phyloP scores from a whole-genome alignment of 2,797 vertebrate genomes.

The Linurgus olivaceus region DNA sequence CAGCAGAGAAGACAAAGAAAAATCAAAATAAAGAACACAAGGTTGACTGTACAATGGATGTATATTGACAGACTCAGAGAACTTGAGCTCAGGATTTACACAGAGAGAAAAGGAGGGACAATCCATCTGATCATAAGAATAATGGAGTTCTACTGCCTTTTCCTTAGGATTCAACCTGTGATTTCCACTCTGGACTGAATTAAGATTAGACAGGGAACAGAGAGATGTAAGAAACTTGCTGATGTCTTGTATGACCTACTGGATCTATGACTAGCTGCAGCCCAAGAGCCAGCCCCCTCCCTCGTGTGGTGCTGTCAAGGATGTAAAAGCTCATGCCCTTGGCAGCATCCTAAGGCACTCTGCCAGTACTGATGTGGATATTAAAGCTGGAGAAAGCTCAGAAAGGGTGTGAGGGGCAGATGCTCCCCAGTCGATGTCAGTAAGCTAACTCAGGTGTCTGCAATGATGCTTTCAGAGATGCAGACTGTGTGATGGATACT shows the following conservation, averaged over 20 bases:
- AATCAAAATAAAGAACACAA: neutral
- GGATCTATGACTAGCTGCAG: neutral
- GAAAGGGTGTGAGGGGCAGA: neutral
- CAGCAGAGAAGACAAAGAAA: neutral
- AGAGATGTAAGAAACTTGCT: neutral
- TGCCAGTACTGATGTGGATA: neutral
- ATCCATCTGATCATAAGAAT: neutral
- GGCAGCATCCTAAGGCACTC: neutral
- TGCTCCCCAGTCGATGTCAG: neutral
- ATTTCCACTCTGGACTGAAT: neutral
- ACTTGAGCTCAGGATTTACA: neutral
- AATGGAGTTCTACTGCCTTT: neutral
- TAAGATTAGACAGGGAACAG: neutral
- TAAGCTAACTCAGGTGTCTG: neutral
- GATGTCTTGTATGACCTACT: neutral
- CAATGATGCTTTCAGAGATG: neutral
- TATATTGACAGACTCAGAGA: neutral
- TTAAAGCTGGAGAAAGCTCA: neutral
- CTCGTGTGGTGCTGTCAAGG: rapidly evolving
- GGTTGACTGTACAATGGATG: neutral
- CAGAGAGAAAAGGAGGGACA: neutral
- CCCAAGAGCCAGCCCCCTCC: neutral
- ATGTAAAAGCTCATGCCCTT: neutral
- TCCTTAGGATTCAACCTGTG: neutral
- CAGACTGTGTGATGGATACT: neutral